Base-by-base conservation (phyloP, 2,797 vertebrate species). In the Clamator glandarius region DNA sequence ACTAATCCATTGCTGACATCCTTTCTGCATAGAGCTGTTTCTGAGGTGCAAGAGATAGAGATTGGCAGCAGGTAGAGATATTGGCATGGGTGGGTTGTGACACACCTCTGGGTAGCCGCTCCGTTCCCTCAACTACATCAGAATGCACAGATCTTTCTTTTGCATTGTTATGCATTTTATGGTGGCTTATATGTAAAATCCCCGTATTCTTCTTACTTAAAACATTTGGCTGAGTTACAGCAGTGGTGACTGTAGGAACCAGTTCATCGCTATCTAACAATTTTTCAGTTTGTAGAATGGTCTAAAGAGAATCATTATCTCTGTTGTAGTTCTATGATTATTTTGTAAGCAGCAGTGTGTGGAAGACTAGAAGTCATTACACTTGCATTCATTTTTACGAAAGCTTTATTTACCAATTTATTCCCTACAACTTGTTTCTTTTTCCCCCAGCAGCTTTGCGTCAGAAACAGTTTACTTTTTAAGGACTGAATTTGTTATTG, bases 141-240 rank as follows among this genome's bases (percentile, higher is more conserved):
- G 54, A 67, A 57, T 0, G 3, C 0, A 0, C 31, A 68, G 13
- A 75, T 15, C 23, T 66, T 52, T 35, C 35, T 15, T 54, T 18
- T 54, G 72, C 39, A 17, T 8, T 50, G 35, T 41, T 61, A 25
- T 7, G 18, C 58, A 39, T 74, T 70, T 77, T 28, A 15, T 4
- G 21, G 59, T 25, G 31, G 33, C 33, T 91, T 46, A 14, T 51
- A 25, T 10, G 29, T 33, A 61, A 68, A 85, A 76, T 29, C 44
- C 35, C 0, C 1, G 15, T n/a, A 51, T 39, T 63, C 29, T 42
- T 78, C 50, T 9, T 31, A 51, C 29, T 58, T 31, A 24, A 72
- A 70, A 59, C 36, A 62, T 80, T 57, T 36, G 41, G 25, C 59
- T n/a, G 57, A 82, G 54, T 73, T 86, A 66, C 26, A 62, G 48